Conservation (phyloP, 1,140 invertebrate species). For the Asbolus verrucosus region DNA sequence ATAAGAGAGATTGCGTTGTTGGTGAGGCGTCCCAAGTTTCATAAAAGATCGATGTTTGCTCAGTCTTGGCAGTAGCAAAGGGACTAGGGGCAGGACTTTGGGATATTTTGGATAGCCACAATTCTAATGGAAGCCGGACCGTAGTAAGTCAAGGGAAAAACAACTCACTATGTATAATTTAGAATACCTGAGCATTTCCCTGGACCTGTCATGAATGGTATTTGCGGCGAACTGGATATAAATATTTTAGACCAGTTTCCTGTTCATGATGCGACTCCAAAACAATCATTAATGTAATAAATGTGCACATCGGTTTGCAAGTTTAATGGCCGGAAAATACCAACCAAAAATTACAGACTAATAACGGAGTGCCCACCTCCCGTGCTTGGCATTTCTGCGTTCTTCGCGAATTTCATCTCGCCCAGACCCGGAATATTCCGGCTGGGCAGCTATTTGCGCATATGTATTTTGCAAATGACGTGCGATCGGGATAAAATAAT, state of each 20-base stretch:
- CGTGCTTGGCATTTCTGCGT: conserved; percentile 23
- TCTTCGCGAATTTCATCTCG: conserved; percentile 30
- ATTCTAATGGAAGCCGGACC: no score
- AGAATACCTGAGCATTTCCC: not conserved
- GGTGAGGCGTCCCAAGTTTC: not conserved
- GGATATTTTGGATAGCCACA: no score
- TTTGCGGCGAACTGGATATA: conserved; percentile 44
- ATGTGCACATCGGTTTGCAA: conserved; percentile 17
- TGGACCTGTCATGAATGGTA: conserved; percentile 25
- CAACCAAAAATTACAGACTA: conserved; percentile 27
- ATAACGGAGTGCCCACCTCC: conserved; percentile 3
- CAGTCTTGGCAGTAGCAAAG: not conserved
- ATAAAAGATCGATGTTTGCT: not conserved
- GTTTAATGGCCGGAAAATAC: conserved; percentile 15
- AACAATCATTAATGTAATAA: conserved; percentile 27
- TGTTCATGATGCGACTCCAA: not conserved
- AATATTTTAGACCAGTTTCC: conserved; percentile 42
- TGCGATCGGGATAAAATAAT: conserved; percentile 22
- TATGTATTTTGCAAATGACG: conserved; percentile 34
- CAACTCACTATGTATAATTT: conserved; percentile 1
- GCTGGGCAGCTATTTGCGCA: conserved; percentile 26
- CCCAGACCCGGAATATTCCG: conserved; percentile 22
- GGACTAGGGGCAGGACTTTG: not conserved
- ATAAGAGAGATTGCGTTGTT: not conserved
- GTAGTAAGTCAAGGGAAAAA: not conserved